Evolutionary conservation across 2,888 invertebrate species (phyloP), one percentile per base, ranked within the genome.

Genomic region (Prosopocoilus inquinatus): DNA sequence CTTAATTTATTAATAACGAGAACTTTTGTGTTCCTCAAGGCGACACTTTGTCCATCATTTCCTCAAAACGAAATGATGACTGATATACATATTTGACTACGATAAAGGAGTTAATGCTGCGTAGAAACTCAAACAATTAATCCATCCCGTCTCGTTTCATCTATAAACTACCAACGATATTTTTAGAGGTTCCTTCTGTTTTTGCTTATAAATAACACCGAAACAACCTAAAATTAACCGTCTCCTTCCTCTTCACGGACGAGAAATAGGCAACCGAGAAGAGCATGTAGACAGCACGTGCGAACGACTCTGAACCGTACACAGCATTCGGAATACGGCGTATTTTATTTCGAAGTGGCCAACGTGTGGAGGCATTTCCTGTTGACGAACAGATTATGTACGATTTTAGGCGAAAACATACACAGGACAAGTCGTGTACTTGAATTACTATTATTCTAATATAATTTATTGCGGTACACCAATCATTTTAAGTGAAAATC

Each of bases 331-430:
- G 20, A 28, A 28, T 28, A 28, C 20, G 20, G 20, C 20, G 20
- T 28, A 28, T 28, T 28, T 28, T 28, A 28, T 28, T 28, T 28
- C 20, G 20, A 28, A 28, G 45, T 38, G 50, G 55, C 53, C 50
- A 57, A 59, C 59, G 57, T 57, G 53, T 59, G 57, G 58, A 57
- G 59, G 61, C 59, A 63, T 63, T 63, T 63, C 61, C 63, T 57
- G 63, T 61, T 53, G 50, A 62, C 56, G 54, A 53, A 61, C 53
- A 41, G 44, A 48, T 44, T 53, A 48, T 53, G 28, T 39, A 44
- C 49, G 49, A 13, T 33, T 11, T 7, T 15, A 16, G 7, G 16
- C 38, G 34, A 41, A 52, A 57, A 44, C 34, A 50, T 43, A 38
- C 38, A 33, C 50, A 34, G 16, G 44, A 13, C 2, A 36, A 20